phyloP scores from a whole-genome alignment of 2,113 vertebrate species.

The Ammospiza nelsoni region DNA sequence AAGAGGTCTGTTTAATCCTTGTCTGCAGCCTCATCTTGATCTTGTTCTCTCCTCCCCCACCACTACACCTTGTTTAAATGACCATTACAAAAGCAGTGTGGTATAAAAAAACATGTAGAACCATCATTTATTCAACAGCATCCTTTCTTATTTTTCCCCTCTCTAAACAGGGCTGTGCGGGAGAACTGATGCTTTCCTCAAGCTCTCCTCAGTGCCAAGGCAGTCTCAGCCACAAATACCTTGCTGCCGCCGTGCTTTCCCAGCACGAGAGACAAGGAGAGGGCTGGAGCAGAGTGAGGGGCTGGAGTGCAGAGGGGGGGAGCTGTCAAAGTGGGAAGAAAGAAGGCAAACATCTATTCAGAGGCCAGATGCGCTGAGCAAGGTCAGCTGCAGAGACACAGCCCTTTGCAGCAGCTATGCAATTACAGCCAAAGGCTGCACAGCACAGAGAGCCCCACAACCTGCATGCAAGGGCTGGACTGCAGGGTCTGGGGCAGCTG shows the following conservation, averaged over 20 bases:
- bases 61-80: conserved; percentile 41
- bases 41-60: not conserved
- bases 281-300: conserved; percentile 7
- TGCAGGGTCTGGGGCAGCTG: conserved; percentile 7
- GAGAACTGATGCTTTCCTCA: not conserved
- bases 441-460: conserved; percentile 51
- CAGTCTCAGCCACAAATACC: conserved; percentile 11
- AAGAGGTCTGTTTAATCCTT: conserved; percentile 15
- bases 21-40: not conserved
- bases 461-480: conserved; percentile 1
- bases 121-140: conserved; percentile 29
- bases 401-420: conserved; percentile 72
- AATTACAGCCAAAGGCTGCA: conserved; percentile 77
- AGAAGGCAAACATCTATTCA: conserved; percentile 72
- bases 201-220: not conserved
- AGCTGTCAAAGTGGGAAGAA: conserved; percentile 72
- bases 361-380: conserved; percentile 67
- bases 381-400: conserved; percentile 72
- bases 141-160: not conserved
- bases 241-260: not conserved
- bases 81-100: conserved; percentile 24
- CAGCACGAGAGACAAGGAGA: conserved; percentile 36
- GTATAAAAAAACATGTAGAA: conserved; percentile 18
- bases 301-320: conserved; percentile 2
- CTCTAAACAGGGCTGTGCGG: not conserved